A percentile compares a stretch with the other conserved stretches of the same genome.
phyloP scores from a whole-genome alignment of 2,888 invertebrate species.

The Callinectes sapidus region DNA sequence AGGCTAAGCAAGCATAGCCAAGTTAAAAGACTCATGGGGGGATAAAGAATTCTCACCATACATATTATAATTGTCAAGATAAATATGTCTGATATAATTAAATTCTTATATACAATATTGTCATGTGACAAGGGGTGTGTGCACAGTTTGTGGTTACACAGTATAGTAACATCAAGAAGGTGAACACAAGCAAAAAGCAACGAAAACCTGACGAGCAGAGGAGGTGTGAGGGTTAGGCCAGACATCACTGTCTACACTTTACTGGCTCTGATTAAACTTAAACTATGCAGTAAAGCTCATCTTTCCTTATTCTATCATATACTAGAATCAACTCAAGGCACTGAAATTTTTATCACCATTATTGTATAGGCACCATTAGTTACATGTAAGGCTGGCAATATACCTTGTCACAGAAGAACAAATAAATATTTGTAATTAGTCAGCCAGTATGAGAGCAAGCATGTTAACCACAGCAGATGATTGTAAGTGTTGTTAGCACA shows the following conservation, averaged over 20 bases:
- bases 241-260: constrained; percentile 53
- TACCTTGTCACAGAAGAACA: constrained; percentile 38
- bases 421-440: constrained; percentile 36
- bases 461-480: constrained; percentile 29
- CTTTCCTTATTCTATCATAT: constrained; percentile 58
- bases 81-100: constrained; percentile 50
- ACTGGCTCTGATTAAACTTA: constrained; percentile 56
- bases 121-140: constrained; percentile 46
- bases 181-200: constrained; percentile 57
- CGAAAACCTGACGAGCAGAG: constrained; percentile 36
- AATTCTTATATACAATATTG: constrained; percentile 64
- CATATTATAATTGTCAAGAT: constrained; percentile 42
- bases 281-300: constrained; percentile 65
- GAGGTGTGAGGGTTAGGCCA: constrained; percentile 30
- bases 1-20: constrained; percentile 51
- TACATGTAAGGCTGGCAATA: constrained; percentile 42
- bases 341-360: constrained; percentile 51
- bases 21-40: constrained; percentile 27
- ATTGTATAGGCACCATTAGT: constrained; percentile 46
- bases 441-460: constrained; percentile 11
- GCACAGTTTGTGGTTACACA: constrained; percentile 50
- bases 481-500: neutral
- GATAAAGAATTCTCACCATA: constrained; percentile 32
- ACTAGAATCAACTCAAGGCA: constrained; percentile 65
- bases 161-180: constrained; percentile 56